Base-by-base conservation (phyloP, 2,888 invertebrate genomes). In the Syrphus vitripennis region DNA sequence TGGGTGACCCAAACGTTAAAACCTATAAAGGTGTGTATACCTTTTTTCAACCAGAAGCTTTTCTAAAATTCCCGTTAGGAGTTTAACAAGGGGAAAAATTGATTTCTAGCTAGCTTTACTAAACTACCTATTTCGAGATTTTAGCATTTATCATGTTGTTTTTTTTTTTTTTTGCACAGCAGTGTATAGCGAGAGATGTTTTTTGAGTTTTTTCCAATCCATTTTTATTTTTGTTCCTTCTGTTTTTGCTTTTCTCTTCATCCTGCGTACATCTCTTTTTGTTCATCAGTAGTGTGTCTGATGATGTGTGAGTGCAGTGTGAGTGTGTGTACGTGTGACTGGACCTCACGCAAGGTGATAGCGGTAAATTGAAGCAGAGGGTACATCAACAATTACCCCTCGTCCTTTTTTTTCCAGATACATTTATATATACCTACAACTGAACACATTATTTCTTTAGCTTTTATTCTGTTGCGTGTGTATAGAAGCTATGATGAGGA, bases 301-400 rank as follows among this genome's bases (percentile, higher is more conserved):
- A n/a, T 61, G 34, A 24, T 29, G 26, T 21, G 34, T 29, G 12
- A 6, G 34, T 31, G 50, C 21, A 24, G 70, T n/a, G 14, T 53
- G 48, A 40, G 19, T 24, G 34, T 34, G 40, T 45, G 69, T 59
- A 29, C 34, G 24, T 48, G 31, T 65, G 55, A 86, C 82, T 86
- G 86, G 86, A 86, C 86, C 86, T 86, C 82, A 86, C 86, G 74
- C 86, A 86, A 86, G 82, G 86, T 86, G 86, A 86, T 86, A 82
- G 72, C 86, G 82, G 77, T 77, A 86, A 86, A 86, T 86, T 86
- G 86, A 86, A 78, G 77, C 86, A 78, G 65, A 65, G 77, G 78
- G 82, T 77, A 82, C 69, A 86, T 86, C 86, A 86, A 86, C 86
- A 86, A 82, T 77, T 74, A 84, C 71, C 84, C 83, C 71, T 70